Percentiles rank a stretch among this genome's conserved stretches.
These are phyloP conservation scores for Cheirogaleus major DNA, from an alignment of 2,797 vertebrate genomes.

Conservation along the genomic window DNA sequence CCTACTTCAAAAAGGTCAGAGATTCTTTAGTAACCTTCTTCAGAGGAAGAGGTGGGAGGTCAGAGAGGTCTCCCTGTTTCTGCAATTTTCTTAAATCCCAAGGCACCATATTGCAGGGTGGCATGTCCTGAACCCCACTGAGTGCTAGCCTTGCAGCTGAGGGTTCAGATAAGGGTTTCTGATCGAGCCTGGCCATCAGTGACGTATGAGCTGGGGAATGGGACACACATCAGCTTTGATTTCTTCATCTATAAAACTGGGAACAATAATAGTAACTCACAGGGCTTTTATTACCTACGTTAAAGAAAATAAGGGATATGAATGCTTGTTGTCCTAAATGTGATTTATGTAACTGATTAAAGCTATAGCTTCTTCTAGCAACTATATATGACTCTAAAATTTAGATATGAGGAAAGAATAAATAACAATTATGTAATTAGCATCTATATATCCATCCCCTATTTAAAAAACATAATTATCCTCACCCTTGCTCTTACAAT, in stretches of 20 bases:
- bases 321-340: neutral
- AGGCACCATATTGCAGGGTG: neutral
- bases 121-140: too few species aligned
- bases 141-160: accelerated
- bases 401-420: neutral
- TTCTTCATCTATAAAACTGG: neutral
- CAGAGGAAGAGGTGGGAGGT: neutral
- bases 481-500: neutral
- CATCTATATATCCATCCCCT: neutral
- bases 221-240: neutral
- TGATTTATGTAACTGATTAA: neutral
- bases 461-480: neutral
- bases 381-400: neutral
- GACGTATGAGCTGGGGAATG: neutral
- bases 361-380: neutral
- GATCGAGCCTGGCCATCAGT: neutral
- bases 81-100: neutral
- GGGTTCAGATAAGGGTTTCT: accelerated
- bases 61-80: neutral
- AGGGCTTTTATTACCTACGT: neutral
- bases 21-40: neutral
- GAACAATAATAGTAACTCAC: neutral
- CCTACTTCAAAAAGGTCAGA: neutral
- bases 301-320: neutral
- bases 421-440: neutral